Evolutionary conservation across 2,797 vertebrate genomes (phyloP).

Genomic region (Potorous gilbertii): DNA sequence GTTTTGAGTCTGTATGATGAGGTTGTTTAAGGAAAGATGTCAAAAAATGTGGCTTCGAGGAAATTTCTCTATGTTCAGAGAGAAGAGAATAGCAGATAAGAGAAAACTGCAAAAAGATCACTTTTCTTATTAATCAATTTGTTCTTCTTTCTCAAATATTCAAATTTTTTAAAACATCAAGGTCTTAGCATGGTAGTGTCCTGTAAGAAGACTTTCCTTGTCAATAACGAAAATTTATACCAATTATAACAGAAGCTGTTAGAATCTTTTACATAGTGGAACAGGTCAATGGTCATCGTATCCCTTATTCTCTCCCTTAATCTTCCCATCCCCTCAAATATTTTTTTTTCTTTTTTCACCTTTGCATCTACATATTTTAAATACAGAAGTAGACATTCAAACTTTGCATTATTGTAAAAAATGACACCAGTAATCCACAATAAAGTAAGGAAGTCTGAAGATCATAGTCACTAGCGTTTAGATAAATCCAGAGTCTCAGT

Average conservation of each 20-base stretch:
- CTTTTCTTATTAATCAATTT: not conserved
- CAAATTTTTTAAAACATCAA: not conserved
- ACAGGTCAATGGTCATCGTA: not conserved
- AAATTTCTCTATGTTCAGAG: not conserved
- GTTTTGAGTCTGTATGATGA: not conserved
- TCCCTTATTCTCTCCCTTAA: not conserved
- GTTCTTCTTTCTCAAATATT: not conserved
- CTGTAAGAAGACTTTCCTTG: not conserved
- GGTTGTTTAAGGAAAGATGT: not conserved
- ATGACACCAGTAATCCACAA: not conserved
- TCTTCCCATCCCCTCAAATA: not conserved
- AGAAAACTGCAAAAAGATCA: not conserved
- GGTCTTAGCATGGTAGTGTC: not conserved
- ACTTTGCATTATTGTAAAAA: not conserved
- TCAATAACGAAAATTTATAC: not conserved
- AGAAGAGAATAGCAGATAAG: not conserved
- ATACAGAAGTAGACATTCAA: not conserved
- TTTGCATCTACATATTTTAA: not conserved
- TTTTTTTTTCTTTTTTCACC: not conserved
- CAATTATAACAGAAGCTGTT: not conserved
- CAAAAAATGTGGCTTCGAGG: not conserved
- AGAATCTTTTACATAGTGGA: not conserved
- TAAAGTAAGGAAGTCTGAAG: not conserved
- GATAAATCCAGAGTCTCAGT: conserved; percentile 8
- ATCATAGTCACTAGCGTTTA: not conserved